Evolutionary conservation across 2,797 vertebrate species (phyloP).

Genomic region (Phaenicophaeus curvirostris): DNA sequence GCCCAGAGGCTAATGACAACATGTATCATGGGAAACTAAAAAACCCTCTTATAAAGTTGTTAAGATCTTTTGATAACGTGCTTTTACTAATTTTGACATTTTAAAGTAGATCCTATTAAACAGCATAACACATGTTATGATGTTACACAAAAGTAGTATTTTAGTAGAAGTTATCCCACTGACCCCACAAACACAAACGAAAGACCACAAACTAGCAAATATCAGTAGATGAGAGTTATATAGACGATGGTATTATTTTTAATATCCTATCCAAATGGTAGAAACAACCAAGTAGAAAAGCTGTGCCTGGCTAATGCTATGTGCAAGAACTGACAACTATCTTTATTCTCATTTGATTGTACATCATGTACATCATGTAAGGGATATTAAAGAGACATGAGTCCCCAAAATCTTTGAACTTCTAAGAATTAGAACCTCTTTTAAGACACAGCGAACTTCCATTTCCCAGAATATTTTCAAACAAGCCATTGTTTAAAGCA

Average conservation of each 20-base stretch:
- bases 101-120: background rate
- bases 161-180: background rate
- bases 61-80: background rate
- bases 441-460: background rate
- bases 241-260: background rate
- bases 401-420: background rate
- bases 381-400: background rate
- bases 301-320: background rate
- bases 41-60: background rate
- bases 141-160: background rate
- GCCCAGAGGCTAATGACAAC: background rate
- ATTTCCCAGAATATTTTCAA: background rate
- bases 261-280: background rate
- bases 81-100: background rate
- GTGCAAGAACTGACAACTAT: background rate
- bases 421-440: background rate
- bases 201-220: background rate
- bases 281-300: background rate
- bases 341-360: background rate
- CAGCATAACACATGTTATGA: background rate
- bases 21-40: background rate
- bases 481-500: background rate
- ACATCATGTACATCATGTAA: background rate
- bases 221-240: background rate
- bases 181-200: background rate